Percentiles rank a stretch among this genome's conserved stretches.
phyloP scores from a whole-genome alignment of 2,888 invertebrate genomes.

The Nephrotoma flavescens region DNA sequence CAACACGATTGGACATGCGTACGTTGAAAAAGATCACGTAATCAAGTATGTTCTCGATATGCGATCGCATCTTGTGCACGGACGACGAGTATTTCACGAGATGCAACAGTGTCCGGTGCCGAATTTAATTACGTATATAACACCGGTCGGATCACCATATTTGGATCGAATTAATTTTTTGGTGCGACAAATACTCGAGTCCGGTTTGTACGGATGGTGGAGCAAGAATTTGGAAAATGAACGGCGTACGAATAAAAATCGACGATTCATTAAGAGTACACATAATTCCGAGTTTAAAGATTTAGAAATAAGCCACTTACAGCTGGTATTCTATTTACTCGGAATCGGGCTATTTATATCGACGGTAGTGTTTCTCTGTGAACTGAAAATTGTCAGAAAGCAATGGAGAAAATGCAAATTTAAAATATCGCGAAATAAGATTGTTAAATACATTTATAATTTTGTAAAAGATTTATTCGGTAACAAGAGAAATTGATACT shows the following conservation, averaged over 20 bases:
- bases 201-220: constrained; percentile 35
- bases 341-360: constrained; percentile 19
- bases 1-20: constrained; percentile 34
- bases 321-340: constrained; percentile 24
- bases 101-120: constrained; percentile 39
- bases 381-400: background rate
- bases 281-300: background rate
- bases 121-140: constrained; percentile 38
- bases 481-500: background rate
- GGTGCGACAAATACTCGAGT: constrained; percentile 34
- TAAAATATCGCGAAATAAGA: background rate
- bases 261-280: background rate
- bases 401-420: background rate
- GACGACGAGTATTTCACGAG: constrained; percentile 35
- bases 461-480: background rate
- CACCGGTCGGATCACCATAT: constrained; percentile 43
- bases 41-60: constrained; percentile 19
- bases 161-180: constrained; percentile 34
- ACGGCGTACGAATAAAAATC: background rate
- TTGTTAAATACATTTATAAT: background rate
- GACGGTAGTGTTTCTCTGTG: constrained; percentile 5
- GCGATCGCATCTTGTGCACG: constrained; percentile 21
- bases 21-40: constrained; percentile 35
- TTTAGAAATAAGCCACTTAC: constrained; percentile 18
- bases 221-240: constrained; percentile 23